Conservation (phyloP, 1,140 invertebrate species). For the Caenorhabditis briggsae region DNA sequence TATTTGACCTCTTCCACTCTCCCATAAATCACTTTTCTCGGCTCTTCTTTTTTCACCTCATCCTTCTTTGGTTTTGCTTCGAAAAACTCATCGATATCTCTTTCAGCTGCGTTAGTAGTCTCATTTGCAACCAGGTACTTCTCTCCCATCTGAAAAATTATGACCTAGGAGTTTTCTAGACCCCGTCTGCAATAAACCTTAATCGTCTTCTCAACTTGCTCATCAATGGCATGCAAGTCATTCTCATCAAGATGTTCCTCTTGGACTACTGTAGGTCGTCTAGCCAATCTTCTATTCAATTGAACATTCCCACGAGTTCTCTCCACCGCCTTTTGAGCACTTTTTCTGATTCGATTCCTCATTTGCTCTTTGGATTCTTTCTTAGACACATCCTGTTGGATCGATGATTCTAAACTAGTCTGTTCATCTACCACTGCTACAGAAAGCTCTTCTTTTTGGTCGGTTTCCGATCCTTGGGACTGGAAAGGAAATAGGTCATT, state of each 20-base stretch:
- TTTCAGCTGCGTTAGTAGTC: not conserved
- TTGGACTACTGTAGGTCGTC: constrained; percentile 23
- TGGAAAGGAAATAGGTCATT: not conserved
- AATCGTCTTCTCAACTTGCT: constrained; percentile 42
- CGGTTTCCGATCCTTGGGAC: constrained; percentile 9
- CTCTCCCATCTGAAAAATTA: constrained; percentile 13
- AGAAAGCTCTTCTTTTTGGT: constrained; percentile 11
- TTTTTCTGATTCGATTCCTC: constrained; percentile 42
- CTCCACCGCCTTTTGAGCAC: constrained; percentile 43
- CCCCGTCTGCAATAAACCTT: not conserved
- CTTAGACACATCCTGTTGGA: not conserved
- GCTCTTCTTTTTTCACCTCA: constrained; percentile 6
- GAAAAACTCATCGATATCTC: constrained; percentile 38
- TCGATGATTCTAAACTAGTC: not conserved
- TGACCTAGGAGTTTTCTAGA: too few species aligned
- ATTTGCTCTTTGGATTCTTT: constrained; percentile 45
- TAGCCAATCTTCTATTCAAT: constrained; percentile 19
- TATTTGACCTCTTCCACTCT: constrained; percentile 22
- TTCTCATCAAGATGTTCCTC: constrained; percentile 46
- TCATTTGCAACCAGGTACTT: constrained; percentile 2
- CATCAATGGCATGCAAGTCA: constrained; percentile 39
- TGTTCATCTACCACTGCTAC: constrained; percentile 11
- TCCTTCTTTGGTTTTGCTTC: not conserved
- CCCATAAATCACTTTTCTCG: constrained; percentile 10
- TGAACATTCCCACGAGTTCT: constrained; percentile 40